Conservation (phyloP, 1,140 invertebrate species). For the Drosophila jambulina region DNA sequence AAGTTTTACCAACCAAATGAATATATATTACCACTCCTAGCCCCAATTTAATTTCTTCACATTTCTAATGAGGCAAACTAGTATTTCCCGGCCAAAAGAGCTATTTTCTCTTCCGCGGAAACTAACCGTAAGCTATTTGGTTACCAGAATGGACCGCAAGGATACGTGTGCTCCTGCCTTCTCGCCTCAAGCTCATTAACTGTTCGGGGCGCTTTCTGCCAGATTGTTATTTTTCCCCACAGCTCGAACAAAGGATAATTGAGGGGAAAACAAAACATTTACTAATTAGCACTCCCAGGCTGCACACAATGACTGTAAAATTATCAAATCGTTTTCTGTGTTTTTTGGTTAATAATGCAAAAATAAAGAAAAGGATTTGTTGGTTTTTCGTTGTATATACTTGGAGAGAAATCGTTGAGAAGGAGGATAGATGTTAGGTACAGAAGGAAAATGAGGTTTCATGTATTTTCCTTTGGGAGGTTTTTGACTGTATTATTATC, state of each 20-base stretch:
- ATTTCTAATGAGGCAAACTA: slow-evolving; percentile 23
- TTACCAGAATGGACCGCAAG: slow-evolving; percentile 39
- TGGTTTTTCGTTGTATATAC: not conserved
- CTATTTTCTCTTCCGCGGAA: slow-evolving; percentile 5
- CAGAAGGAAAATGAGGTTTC: slow-evolving; percentile 17
- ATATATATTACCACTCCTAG: too few relatives aligned
- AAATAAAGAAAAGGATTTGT: slow-evolving; percentile 17
- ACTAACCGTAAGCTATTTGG: slow-evolving; percentile 17
- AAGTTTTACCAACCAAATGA: not conserved
- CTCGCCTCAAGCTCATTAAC: slow-evolving; percentile 60
- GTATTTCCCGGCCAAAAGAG: not conserved
- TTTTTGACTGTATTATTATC: slow-evolving; percentile 1
- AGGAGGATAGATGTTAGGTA: not conserved
- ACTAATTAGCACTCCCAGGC: slow-evolving; percentile 70
- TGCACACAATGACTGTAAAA: slow-evolving; percentile 49
- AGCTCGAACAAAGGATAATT: slow-evolving; percentile 58
- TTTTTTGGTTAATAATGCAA: slow-evolving; percentile 23
- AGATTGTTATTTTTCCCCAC: slow-evolving; percentile 46
- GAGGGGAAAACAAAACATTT: slow-evolving; percentile 45
- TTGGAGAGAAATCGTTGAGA: not conserved
- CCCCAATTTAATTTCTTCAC: not conserved
- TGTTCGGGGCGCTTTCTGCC: slow-evolving; percentile 22
- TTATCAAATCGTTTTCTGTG: slow-evolving; percentile 38
- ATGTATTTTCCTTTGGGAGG: slow-evolving; percentile 37
- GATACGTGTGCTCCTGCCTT: slow-evolving; percentile 8